Evolutionary conservation across 2,797 vertebrate genomes (phyloP).

Genomic region (Brotula barbata): DNA sequence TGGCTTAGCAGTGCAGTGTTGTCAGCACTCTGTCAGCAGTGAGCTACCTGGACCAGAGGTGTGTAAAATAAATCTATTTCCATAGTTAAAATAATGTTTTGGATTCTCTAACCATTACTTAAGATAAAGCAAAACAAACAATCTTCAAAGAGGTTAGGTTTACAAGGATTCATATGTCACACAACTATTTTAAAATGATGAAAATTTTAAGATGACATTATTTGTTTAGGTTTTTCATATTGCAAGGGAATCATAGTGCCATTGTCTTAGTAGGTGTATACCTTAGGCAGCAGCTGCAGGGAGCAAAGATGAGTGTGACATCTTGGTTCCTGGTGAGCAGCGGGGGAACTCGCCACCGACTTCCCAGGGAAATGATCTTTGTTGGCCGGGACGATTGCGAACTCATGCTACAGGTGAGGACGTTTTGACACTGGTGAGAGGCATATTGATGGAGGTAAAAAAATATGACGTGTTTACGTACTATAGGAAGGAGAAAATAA

Average conservation of each 20-base stretch:
- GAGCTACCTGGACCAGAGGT: slow-evolving; percentile 68
- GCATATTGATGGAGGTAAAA: too few relatives aligned
- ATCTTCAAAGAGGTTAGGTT: neutral
- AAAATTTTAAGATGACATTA: too few relatives aligned
- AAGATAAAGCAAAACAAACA: neutral
- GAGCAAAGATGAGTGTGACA: slow-evolving; percentile 90
- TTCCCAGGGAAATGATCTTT: slow-evolving; percentile 99
- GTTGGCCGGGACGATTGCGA: slow-evolving; percentile 98
- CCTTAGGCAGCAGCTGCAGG: slow-evolving; percentile 46
- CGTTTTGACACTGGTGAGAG: neutral
- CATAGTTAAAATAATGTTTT: neutral
- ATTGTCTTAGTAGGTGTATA: slow-evolving; percentile 71
- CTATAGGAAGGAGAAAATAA: too few relatives aligned
- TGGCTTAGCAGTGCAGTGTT: slow-evolving; percentile 61
- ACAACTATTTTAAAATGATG: too few relatives aligned
- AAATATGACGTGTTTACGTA: too few relatives aligned
- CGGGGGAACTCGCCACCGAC: slow-evolving; percentile 93
- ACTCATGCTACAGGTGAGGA: slow-evolving; percentile 96
- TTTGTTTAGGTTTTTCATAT: too few relatives aligned
- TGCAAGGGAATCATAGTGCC: too few relatives aligned
- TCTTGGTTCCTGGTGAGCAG: slow-evolving; percentile 99
- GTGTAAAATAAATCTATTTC: slow-evolving; percentile 23
- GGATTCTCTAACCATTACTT: neutral
- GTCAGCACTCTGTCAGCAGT: slow-evolving; percentile 53
- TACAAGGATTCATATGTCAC: neutral